Evolutionary conservation across 2,888 invertebrate species (phyloP).

Genomic region (Noctua comes): DNA sequence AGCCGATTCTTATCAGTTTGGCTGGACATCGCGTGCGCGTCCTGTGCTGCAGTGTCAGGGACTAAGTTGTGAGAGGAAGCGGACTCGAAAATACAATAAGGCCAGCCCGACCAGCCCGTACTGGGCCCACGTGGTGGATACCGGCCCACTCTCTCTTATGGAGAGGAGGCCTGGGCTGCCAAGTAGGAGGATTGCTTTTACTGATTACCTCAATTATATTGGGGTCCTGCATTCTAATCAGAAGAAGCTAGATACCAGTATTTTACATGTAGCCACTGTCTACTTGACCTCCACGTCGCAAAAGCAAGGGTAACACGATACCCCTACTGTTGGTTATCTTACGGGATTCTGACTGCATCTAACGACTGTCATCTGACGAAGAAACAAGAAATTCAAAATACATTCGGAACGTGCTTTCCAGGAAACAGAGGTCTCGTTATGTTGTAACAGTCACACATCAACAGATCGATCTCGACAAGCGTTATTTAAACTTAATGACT

Average conservation of each 20-base stretch:
- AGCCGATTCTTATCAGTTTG: slow-evolving; percentile 53
- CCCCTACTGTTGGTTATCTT: no score
- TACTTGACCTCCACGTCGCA: no score
- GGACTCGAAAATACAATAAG: neutral
- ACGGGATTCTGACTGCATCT: no score
- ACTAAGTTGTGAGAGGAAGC: neutral
- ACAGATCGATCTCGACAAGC: neutral
- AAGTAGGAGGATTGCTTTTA: no score
- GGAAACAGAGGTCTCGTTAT: neutral
- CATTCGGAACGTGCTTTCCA: neutral
- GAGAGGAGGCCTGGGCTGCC: neutral
- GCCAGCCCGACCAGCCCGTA: neutral
- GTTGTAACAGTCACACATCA: neutral
- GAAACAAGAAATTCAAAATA: no score
- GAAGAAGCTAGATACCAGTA: no score
- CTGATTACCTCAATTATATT: no score
- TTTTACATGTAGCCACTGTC: no score
- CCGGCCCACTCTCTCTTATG: neutral
- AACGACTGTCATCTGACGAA: no score
- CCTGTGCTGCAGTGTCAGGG: slow-evolving; percentile 12
- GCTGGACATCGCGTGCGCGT: slow-evolving; percentile 52
- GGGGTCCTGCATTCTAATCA: no score
- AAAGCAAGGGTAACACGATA: no score
- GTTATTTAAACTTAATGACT: neutral
- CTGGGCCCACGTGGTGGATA: neutral